phyloP scores from a whole-genome alignment of 2,113 vertebrate species.

The Tyto alba region DNA sequence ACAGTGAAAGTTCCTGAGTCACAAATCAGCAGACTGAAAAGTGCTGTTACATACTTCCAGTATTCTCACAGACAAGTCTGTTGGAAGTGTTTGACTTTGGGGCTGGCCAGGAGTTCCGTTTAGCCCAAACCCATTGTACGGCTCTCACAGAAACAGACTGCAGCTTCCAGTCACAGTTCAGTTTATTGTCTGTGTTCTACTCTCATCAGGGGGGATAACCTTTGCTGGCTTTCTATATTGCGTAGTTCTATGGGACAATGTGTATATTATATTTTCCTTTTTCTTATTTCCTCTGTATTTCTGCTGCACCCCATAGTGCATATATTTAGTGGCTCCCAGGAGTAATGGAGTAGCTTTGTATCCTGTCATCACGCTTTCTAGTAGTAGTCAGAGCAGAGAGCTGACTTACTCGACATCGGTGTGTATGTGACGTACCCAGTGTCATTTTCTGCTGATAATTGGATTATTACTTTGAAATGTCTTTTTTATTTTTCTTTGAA shows the following conservation, averaged over 20 bases:
- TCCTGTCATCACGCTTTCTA: not conserved
- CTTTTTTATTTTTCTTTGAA: not conserved
- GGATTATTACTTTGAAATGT: not conserved
- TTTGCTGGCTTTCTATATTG: not conserved
- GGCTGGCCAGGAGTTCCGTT: not conserved
- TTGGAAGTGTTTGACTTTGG: not conserved
- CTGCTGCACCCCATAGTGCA: not conserved
- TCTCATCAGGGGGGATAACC: not conserved
- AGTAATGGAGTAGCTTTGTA: not conserved
- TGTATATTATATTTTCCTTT: not conserved
- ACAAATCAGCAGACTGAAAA: not conserved
- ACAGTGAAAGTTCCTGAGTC: not conserved
- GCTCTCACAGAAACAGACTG: not conserved
- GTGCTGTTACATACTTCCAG: not conserved
- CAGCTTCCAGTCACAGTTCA: not conserved
- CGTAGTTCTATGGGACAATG: fast-evolving
- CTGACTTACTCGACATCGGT: not conserved
- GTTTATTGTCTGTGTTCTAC: not conserved
- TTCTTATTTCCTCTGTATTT: not conserved
- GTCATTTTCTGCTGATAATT: not conserved
- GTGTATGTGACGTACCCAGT: not conserved
- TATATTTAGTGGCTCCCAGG: not conserved
- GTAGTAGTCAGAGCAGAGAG: fast-evolving
- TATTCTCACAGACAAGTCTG: not conserved
- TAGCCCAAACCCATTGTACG: fast-evolving